Base-by-base conservation (phyloP, 2,888 invertebrate genomes). In the Sericinus montela region DNA sequence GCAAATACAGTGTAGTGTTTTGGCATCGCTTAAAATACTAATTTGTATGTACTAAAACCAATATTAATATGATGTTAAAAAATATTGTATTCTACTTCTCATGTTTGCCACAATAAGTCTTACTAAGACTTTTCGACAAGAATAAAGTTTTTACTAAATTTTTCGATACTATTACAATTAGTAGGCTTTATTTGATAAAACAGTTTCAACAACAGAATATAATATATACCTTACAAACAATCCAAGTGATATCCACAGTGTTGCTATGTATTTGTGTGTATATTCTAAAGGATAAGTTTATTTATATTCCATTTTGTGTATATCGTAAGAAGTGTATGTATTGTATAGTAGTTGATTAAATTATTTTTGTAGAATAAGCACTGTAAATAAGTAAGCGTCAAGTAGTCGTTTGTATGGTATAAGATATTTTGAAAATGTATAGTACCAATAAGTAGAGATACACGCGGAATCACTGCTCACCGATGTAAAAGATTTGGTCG, bases 301-400 rank as follows among this genome's bases (percentile, higher is more conserved):
- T 82, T 82, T 83, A 82, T 82, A 80, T 76, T 77, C 65, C 69
- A 70, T 59, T n/a, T 67, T 55, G 51, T 68, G 59, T 72, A 63
- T 59, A 53, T 60, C 67, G 69, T 67, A 54, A 64, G 38, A 37
- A 59, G 53, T 63, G 65, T 63, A 48, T 66, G 69, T 64, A 63
- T 74, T 83, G 84, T 87, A 87, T 82, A 86, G 81, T 72, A 73
- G 73, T 81, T 73, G 71, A 80, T 65, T 87, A 88, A 88, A 87
- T 88, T 87, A 88, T 88, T 88, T 87, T 85, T 87, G 75, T 87
- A 86, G 87, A 60, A 50, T 87, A 84, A 84, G 76, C 84, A 87
- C 80, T 87, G 87, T 87, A 87, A 49, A 87, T 85, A 19, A 2
- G 3, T 19, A 85, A 51, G 62, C 65, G 70, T 61, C 80, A 82